These are phyloP conservation scores for Drosophila niveifrons DNA, from an alignment of 2,888 invertebrate genomes.

Conservation along the genomic window DNA sequence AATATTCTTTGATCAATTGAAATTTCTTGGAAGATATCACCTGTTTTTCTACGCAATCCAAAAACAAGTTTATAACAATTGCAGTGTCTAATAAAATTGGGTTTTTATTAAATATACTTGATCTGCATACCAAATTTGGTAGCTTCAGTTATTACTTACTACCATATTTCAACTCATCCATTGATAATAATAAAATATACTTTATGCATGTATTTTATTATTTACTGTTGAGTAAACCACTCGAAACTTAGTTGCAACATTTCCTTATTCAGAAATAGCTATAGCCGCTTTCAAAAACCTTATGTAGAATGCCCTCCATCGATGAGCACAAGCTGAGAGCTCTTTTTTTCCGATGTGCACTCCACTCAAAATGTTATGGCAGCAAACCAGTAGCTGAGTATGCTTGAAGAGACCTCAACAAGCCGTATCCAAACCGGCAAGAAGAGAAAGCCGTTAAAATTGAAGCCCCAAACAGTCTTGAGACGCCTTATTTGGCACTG, in stretches of 20 bases:
- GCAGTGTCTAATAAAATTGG: not conserved
- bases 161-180: not conserved
- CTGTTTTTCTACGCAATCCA: not conserved
- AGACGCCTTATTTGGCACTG: slow-evolving; percentile 48
- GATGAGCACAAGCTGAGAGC: slow-evolving; percentile 28
- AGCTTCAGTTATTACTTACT: not conserved
- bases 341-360: slow-evolving; percentile 11
- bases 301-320: not conserved
- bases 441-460: slow-evolving; percentile 65
- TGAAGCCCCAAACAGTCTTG: slow-evolving; percentile 28
- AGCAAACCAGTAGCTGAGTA: slow-evolving; percentile 54
- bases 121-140: slow-evolving; percentile 3
- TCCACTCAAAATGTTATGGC: slow-evolving; percentile 41
- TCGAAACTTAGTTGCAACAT: not conserved
- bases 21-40: too few relatives aligned
- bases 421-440: slow-evolving; percentile 32
- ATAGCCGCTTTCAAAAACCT: slow-evolving; percentile 8
- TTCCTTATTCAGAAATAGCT: not conserved
- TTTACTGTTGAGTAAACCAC: not conserved
- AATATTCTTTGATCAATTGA: too few relatives aligned
- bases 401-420: slow-evolving; percentile 21
- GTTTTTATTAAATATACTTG: not conserved
- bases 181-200: not conserved
- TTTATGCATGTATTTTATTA: not conserved
- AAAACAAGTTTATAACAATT: not conserved